A percentile compares a stretch with the other conserved stretches of the same genome.
Evolutionary conservation across 2,888 invertebrate species (phyloP).

Genomic region (Dorcus hopei): DNA sequence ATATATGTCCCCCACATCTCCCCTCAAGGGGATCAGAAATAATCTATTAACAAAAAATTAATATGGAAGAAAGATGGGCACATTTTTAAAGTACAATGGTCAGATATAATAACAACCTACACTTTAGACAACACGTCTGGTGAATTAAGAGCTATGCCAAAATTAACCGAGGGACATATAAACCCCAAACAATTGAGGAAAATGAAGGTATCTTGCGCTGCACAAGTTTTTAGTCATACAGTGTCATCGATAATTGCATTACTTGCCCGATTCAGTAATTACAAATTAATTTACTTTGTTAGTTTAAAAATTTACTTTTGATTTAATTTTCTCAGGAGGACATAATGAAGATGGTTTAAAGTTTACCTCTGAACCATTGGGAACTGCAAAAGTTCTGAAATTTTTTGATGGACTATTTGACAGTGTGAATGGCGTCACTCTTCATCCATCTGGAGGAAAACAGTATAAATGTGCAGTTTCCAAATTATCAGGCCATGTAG

Average conservation of each 20-base stretch:
- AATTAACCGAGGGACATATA: neutral
- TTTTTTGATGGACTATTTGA: no score
- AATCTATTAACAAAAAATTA: neutral
- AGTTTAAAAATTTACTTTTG: no score
- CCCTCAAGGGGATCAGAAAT: conserved; percentile 5
- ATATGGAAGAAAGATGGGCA: neutral
- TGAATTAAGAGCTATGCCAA: neutral
- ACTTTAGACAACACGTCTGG: neutral
- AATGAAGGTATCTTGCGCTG: neutral
- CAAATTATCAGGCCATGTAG: no score
- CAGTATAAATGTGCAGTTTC: no score
- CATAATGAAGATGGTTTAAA: no score
- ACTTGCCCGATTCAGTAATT: neutral
- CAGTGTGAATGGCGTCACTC: no score
- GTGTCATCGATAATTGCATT: neutral
- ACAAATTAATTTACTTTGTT: no score
- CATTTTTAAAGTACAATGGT: neutral
- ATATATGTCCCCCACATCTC: conserved; percentile 6
- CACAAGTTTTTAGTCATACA: neutral
- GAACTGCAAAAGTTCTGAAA: no score
- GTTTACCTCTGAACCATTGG: no score
- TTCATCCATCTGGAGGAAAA: no score
- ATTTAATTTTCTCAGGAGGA: no score
- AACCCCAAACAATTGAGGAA: neutral
- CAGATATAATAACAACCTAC: neutral